Conservation (phyloP, 2,888 invertebrate species). For the Trilocha varians region DNA sequence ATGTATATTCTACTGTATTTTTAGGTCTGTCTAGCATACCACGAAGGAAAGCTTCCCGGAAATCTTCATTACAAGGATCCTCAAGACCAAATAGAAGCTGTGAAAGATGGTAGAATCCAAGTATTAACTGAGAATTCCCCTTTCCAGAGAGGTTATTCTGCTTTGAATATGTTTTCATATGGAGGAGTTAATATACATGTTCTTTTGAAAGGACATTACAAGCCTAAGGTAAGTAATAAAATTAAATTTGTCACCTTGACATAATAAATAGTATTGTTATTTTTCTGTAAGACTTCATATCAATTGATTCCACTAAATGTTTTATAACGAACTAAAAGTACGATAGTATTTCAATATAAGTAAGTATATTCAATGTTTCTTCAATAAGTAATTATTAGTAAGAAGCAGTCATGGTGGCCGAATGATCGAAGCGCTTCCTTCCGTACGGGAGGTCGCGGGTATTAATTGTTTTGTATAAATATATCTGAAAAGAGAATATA, state of each 20-base stretch:
- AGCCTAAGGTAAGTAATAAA: slow-evolving; percentile 25
- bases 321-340: too few species aligned
- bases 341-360: too few species aligned
- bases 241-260: not conserved
- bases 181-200: slow-evolving; percentile 29
- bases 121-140: slow-evolving; percentile 25
- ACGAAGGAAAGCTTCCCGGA: slow-evolving; percentile 30
- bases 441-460: too few species aligned
- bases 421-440: too few species aligned
- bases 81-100: slow-evolving; percentile 19
- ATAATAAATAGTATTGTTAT: too few species aligned
- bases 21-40: slow-evolving; percentile 35
- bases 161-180: slow-evolving; percentile 30
- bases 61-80: slow-evolving; percentile 34
- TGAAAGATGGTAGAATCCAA: slow-evolving; percentile 27
- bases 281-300: too few species aligned
- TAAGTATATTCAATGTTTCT: too few species aligned
- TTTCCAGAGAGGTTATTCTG: slow-evolving; percentile 28
- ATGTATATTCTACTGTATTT: slow-evolving; percentile 5
- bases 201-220: slow-evolving; percentile 29
- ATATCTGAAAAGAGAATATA: too few species aligned
- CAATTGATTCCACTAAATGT: too few species aligned
- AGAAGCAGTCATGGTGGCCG: too few species aligned
- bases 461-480: too few species aligned
- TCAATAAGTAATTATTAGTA: too few species aligned